Base-by-base conservation (phyloP, 1,140 invertebrate species). In the Trichonephila clavipes region DNA sequence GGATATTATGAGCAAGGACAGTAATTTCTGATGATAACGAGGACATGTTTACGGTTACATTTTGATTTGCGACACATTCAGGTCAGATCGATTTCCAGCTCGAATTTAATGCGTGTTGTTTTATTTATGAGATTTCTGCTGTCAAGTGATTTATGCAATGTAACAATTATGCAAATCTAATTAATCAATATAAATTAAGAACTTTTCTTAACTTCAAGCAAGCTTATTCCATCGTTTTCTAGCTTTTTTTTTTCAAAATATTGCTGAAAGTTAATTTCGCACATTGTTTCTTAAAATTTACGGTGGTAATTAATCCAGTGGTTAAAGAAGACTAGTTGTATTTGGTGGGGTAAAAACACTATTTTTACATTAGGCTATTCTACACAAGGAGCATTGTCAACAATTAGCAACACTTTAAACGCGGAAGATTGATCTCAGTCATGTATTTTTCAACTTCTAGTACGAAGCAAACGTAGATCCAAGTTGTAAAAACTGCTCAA, bases 321-420 rank as follows among this genome's bases (percentile, higher is more conserved):
- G 94, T 87, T 95, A 95, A 51, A 94, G 40, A 44, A 94, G 62
- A 18, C 90, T 81, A 1, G 93, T 89, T 44, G 94, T 94, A 81
- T 93, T 95, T 1, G 85, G 81, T 21, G 94, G 94, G 94, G 94
- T 51, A 95, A 72, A 92, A 93, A 95, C 8, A 88, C 92, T 10
- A 95, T 82, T 81, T 88, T 87, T 0, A 95, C 94, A 81, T 93
- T 93, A 28, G 58, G 77, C 87, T 61, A 69, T 94, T 94, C 58
- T 77, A 69, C 18, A n/a, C 40, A 62, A 0, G 91, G 95, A 89
- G 94, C 94, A 93, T 94, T 94, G 81, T 95, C 95, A n/a, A 95
- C 21, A 69, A 95, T 51, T n/a, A 95, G 88, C 58, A 95, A 83
- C 28, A 92, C 88, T 18, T 34, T 77, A 77, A 28, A 77, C 28